Percentiles rank a stretch among this genome's conserved stretches.
phyloP scores from a whole-genome alignment of 2,888 invertebrate species.

The Cetonia aurata region DNA sequence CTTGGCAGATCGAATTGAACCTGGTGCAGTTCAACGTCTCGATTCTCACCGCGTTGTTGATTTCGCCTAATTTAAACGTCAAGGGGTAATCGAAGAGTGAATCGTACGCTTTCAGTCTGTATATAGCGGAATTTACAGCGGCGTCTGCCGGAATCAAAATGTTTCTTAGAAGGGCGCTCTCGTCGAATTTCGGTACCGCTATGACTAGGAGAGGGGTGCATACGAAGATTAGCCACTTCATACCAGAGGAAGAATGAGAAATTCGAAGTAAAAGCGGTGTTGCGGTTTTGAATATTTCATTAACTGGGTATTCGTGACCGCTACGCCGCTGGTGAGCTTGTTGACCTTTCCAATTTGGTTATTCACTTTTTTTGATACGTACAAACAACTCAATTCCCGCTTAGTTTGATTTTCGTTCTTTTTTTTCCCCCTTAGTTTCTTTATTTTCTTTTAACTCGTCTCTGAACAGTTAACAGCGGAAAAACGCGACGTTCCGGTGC shows the following conservation, averaged over 20 bases:
- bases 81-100: conserved; percentile 90
- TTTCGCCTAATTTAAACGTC: conserved; percentile 81
- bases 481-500: not conserved
- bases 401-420: no score
- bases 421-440: no score
- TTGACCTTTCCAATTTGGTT: conserved; percentile 52
- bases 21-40: conserved; percentile 87
- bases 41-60: conserved; percentile 82
- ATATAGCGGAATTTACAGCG: conserved; percentile 86
- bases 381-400: not conserved
- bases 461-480: no score
- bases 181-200: conserved; percentile 87
- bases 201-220: conserved; percentile 53
- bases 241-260: conserved; percentile 35
- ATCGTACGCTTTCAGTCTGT: conserved; percentile 88
- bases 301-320: conserved; percentile 48
- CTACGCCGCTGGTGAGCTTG: conserved; percentile 38
- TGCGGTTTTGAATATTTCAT: conserved; percentile 28
- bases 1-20: conserved; percentile 90
- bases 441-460: no score
- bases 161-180: conserved; percentile 84
- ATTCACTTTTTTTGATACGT: no score
- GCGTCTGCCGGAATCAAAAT: conserved; percentile 88
- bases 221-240: conserved; percentile 57
- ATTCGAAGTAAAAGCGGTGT: not conserved